These are phyloP conservation scores for Phylloscopus trochilus DNA, from an alignment of 2,113 vertebrate genomes.

Conservation along the genomic window DNA sequence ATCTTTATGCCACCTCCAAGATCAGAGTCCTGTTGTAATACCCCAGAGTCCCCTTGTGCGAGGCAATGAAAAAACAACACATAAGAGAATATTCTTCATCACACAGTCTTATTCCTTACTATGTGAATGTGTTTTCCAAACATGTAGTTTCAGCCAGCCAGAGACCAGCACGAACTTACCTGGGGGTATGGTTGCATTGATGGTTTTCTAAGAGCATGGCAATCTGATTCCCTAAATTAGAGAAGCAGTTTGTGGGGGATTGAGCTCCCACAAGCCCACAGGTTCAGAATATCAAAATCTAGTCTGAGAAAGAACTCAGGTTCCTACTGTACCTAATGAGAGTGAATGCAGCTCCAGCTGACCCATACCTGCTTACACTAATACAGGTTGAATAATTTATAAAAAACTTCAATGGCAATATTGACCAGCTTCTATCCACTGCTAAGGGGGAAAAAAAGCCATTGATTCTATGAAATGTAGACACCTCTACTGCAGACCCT, in stretches of 20 bases:
- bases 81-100: neutral
- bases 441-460: neutral
- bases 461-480: neutral
- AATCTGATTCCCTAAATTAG: neutral
- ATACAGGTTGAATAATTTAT: neutral
- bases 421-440: neutral
- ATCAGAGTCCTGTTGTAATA: neutral
- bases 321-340: neutral
- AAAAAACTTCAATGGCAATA: neutral
- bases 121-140: neutral
- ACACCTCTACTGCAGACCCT: neutral
- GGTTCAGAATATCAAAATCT: neutral
- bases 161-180: neutral
- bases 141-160: rapidly evolving
- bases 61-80: neutral
- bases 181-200: neutral
- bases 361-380: neutral
- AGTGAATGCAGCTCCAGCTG: neutral
- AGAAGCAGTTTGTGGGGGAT: neutral
- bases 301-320: neutral
- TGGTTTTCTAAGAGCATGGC: neutral
- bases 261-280: neutral
- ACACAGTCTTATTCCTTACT: neutral
- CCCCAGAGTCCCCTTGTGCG: neutral
- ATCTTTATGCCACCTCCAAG: neutral